A percentile compares a stretch with the other conserved stretches of the same genome.
Evolutionary conservation across 2,113 vertebrate genomes (phyloP).

Genomic region (Thoracochromis brauschi): DNA sequence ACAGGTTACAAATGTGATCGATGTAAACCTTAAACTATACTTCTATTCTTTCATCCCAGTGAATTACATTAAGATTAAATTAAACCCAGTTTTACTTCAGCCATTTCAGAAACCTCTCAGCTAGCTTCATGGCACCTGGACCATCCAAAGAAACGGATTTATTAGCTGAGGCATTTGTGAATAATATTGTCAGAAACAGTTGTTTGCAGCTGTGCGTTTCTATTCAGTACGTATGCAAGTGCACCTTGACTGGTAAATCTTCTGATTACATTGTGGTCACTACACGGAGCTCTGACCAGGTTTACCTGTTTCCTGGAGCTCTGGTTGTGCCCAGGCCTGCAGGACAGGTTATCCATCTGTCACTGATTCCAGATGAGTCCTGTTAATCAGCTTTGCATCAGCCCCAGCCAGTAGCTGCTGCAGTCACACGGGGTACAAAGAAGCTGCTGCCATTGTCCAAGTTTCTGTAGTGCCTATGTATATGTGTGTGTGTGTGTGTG

Average conservation of each 20-base stretch:
- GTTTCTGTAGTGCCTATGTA: background rate
- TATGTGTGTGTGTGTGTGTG: background rate
- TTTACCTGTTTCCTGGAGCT: conserved; percentile 51
- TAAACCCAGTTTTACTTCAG: background rate
- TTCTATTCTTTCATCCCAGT: background rate
- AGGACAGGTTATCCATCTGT: conserved; percentile 56
- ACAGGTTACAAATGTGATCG: background rate
- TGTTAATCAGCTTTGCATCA: conserved; percentile 61
- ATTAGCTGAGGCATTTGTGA: background rate
- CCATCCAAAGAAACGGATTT: background rate
- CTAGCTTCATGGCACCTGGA: background rate
- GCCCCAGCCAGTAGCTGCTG: conserved; percentile 25
- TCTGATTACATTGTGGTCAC: conserved; percentile 47
- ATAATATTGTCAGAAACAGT: background rate
- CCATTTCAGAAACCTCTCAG: background rate
- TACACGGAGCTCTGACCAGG: conserved; percentile 7
- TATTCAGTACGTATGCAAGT: background rate
- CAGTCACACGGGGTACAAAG: conserved; percentile 13
- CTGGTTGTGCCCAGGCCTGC: conserved; percentile 1
- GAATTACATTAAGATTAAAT: background rate
- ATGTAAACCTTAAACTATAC: background rate
- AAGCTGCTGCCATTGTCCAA: conserved; percentile 16
- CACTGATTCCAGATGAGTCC: conserved; percentile 60
- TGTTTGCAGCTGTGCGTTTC: background rate
- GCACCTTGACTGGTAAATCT: conserved; percentile 52